These are phyloP conservation scores for Heliconius eleuchia DNA, from an alignment of 1,140 invertebrate genomes.

Conservation along the genomic window DNA sequence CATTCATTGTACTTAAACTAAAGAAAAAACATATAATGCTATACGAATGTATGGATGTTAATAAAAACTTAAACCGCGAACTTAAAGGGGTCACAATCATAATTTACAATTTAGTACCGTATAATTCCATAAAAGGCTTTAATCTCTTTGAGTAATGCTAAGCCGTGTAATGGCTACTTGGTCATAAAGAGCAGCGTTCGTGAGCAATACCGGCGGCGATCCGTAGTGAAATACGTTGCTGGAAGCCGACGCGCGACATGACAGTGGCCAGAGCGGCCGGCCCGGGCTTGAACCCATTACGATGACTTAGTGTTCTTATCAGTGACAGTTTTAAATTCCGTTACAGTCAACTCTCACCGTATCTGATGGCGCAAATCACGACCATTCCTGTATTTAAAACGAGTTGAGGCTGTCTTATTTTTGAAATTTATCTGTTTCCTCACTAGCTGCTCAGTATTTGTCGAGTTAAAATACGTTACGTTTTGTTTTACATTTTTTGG, in stretches of 20 bases:
- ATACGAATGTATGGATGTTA: neutral
- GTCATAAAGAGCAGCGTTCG: conserved; percentile 25
- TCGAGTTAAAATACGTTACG: too few relatives aligned
- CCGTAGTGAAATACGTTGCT: conserved; percentile 33
- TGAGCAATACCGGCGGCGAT: conserved; percentile 30
- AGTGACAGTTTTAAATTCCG: conserved; percentile 63
- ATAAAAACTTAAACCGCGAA: neutral
- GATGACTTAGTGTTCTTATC: conserved; percentile 62
- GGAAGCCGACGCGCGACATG: conserved; percentile 40
- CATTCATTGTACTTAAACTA: neutral
- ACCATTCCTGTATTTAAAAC: conserved; percentile 29
- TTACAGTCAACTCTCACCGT: conserved; percentile 47
- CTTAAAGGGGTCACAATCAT: neutral
- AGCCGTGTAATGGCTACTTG: conserved; percentile 32
- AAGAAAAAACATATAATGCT: too few relatives aligned
- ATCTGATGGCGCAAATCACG: conserved; percentile 48
- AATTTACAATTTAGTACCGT: conserved; percentile 22
- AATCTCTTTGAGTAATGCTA: conserved; percentile 32
- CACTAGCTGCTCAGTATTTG: neutral
- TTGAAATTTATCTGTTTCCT: conserved; percentile 26
- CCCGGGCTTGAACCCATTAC: conserved; percentile 53
- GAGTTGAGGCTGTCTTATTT: conserved; percentile 26
- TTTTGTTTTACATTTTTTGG: too few relatives aligned
- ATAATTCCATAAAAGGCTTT: conserved; percentile 28
- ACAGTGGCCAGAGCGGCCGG: conserved; percentile 42